Percentiles rank a stretch among this genome's conserved stretches.
phyloP scores from a whole-genome alignment of 2,797 vertebrate species.

The Onychomys leucogaster region DNA sequence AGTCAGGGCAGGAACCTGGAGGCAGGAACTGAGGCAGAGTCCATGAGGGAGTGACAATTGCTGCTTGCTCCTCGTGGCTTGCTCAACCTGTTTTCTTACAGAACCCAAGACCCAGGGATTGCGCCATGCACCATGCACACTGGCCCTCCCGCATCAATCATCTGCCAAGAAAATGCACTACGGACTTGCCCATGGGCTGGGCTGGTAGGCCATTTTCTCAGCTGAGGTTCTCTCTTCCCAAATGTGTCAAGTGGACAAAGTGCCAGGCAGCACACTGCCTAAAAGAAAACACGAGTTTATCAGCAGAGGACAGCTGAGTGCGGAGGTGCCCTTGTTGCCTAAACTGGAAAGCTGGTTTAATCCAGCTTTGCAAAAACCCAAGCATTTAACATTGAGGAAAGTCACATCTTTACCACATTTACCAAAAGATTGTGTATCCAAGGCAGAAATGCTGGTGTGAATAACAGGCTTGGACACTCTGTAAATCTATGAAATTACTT shows the following conservation, averaged over 20 bases:
- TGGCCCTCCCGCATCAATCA: background rate
- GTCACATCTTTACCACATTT: slow-evolving; percentile 43
- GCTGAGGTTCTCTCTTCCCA: background rate
- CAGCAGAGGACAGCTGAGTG: slow-evolving; percentile 26
- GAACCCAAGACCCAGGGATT: background rate
- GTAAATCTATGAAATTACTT: slow-evolving; percentile 36
- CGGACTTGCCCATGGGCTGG: background rate
- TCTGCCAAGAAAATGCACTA: background rate
- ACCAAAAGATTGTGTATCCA: background rate
- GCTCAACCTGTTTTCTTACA: background rate
- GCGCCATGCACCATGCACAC: background rate
- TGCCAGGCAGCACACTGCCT: background rate
- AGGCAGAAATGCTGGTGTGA: slow-evolving; percentile 27
- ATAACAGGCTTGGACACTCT: background rate
- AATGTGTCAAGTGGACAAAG: background rate
- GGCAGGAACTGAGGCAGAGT: background rate
- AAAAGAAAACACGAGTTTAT: slow-evolving; percentile 40
- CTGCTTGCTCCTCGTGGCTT: background rate
- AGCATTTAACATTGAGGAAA: slow-evolving; percentile 34
- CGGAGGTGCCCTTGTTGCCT: background rate
- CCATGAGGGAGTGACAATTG: background rate
- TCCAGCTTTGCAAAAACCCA: slow-evolving; percentile 45
- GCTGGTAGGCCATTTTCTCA: background rate
- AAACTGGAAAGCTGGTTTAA: slow-evolving; percentile 46
- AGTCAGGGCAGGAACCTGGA: background rate